These are phyloP conservation scores for Ciconia maguari DNA, from an alignment of 2,113 vertebrate genomes.

Conservation along the genomic window DNA sequence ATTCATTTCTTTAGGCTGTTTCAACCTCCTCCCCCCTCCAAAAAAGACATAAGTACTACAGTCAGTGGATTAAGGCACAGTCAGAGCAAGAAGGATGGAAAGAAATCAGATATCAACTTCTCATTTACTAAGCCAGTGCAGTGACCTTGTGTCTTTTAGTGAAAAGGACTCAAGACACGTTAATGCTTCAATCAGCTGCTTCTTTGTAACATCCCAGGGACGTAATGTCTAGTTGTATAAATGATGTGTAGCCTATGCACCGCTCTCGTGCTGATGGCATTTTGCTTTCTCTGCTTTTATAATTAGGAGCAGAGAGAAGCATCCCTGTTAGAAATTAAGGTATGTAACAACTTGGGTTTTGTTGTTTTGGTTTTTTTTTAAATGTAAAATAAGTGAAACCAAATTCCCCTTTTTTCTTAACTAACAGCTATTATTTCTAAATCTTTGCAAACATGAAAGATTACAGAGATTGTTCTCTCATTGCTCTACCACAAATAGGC, in stretches of 20 bases:
- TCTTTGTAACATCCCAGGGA: not conserved
- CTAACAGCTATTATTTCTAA: not conserved
- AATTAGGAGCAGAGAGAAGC: not conserved
- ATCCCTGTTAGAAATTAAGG: not conserved
- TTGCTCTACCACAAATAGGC: not conserved
- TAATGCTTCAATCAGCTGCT: constrained; percentile 31
- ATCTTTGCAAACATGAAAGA: not conserved
- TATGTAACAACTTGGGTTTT: not conserved
- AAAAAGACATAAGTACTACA: not conserved
- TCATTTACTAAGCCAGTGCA: not conserved
- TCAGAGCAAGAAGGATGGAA: not conserved
- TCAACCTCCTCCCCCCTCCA: not conserved
- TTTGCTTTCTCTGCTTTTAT: not conserved
- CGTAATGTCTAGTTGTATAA: not conserved
- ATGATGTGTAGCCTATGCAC: not conserved
- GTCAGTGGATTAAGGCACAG: not conserved
- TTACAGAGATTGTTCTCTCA: not conserved
- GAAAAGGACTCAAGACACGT: not conserved
- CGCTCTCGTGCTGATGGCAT: not conserved
- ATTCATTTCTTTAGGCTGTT: constrained; percentile 24
- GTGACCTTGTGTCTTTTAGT: constrained; percentile 20
- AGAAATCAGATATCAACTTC: not conserved
- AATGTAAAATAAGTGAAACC: not conserved
- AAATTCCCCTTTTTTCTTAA: not conserved
- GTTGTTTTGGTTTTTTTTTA: rapidly evolving